These are phyloP conservation scores for Dicyrtoma fusca DNA, from an alignment of 2,888 invertebrate genomes.

Conservation along the genomic window DNA sequence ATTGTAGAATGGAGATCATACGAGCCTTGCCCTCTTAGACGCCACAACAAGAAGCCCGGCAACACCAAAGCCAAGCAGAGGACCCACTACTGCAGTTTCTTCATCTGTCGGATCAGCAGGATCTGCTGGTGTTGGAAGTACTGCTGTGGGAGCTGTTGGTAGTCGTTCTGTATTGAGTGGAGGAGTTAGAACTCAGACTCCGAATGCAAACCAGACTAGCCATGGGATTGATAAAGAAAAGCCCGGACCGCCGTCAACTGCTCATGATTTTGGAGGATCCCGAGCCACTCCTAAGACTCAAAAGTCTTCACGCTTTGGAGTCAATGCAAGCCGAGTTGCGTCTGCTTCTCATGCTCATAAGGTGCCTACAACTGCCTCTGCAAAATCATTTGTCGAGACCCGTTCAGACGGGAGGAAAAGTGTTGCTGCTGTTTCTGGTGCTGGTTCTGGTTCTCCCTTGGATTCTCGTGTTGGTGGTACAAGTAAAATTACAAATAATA, in stretches of 20 bases:
- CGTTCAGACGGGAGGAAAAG: constrained; percentile 7
- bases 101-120: background rate
- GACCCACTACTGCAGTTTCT: background rate
- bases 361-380: constrained; percentile 17
- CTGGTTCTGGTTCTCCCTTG: no score
- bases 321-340: constrained; percentile 15
- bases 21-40: background rate
- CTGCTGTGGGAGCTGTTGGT: background rate
- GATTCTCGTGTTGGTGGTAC: background rate
- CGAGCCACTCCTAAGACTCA: constrained; percentile 39
- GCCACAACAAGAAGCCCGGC: background rate
- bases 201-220: no score
- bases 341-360: constrained; percentile 12
- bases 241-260: constrained; percentile 22
- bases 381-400: constrained; percentile 16
- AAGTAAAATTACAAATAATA: background rate
- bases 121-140: background rate
- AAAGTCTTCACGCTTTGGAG: constrained; percentile 23
- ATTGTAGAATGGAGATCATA: background rate
- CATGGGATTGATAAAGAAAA: background rate
- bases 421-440: background rate
- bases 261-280: constrained; percentile 34
- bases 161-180: background rate
- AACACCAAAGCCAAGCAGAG: background rate
- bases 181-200: background rate